These are phyloP conservation scores for Bryconaethiops microstoma DNA, from an alignment of 2,797 vertebrate genomes.

Conservation along the genomic window DNA sequence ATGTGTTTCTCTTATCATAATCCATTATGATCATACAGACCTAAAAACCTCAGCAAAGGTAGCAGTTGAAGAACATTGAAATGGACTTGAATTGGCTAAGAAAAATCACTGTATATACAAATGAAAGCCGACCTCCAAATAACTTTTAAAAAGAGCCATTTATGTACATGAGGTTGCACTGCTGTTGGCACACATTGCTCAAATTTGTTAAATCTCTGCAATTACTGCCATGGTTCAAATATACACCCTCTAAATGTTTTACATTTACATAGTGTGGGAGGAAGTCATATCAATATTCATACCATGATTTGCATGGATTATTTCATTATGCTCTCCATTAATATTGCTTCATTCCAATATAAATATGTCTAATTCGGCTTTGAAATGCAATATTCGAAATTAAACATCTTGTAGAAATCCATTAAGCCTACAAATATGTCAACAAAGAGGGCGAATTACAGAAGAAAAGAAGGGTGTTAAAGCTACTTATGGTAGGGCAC, in stretches of 20 bases:
- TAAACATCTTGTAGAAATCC: slow-evolving; percentile 72
- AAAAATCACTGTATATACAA: background rate
- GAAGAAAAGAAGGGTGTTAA: slow-evolving; percentile 27
- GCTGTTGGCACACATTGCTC: slow-evolving; percentile 46
- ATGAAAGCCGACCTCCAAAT: background rate
- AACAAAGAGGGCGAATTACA: slow-evolving; percentile 58
- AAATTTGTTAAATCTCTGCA: slow-evolving; percentile 52
- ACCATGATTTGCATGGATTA: slow-evolving; percentile 82
- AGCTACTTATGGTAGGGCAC: slow-evolving; percentile 13
- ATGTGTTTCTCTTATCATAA: background rate
- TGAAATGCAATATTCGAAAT: slow-evolving; percentile 73
- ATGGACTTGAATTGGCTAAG: background rate
- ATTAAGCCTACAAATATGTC: slow-evolving; percentile 78
- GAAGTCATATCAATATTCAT: slow-evolving; percentile 78
- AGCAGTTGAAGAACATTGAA: background rate
- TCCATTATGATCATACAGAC: background rate
- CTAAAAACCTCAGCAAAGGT: background rate
- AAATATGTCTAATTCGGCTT: slow-evolving; percentile 80
- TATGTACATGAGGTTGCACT: slow-evolving; percentile 24
- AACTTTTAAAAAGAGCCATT: slow-evolving; percentile 15
- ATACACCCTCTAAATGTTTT: slow-evolving; percentile 67
- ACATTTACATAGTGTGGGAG: slow-evolving; percentile 74
- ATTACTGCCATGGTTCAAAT: slow-evolving; percentile 56
- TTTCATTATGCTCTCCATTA: slow-evolving; percentile 57
- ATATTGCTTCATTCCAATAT: slow-evolving; percentile 77